phyloP scores from a whole-genome alignment of 2,113 vertebrate species.

The Eclectus roratus region DNA sequence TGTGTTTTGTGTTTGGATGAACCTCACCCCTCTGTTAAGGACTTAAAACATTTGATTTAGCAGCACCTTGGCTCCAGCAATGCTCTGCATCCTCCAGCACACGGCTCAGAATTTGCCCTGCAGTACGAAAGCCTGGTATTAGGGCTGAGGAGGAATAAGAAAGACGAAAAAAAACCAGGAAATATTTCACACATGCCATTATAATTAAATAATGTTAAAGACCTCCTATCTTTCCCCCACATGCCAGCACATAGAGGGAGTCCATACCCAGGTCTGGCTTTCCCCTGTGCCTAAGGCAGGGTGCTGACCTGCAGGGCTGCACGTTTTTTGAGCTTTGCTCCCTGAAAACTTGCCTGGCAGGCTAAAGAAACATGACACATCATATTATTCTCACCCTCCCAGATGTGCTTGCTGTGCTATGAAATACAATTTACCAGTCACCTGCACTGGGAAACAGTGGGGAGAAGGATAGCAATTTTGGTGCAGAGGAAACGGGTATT shows the following conservation, averaged over 20 bases:
- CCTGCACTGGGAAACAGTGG: neutral
- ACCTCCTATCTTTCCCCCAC: neutral
- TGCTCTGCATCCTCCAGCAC: neutral
- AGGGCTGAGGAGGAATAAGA: neutral
- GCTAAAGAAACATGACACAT: neutral
- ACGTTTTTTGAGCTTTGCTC: neutral
- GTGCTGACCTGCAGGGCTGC: neutral
- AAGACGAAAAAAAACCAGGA: rapidly evolving
- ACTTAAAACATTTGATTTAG: neutral
- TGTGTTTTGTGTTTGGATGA: neutral
- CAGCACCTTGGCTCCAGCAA: neutral
- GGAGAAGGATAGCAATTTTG: neutral
- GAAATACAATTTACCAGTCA: neutral
- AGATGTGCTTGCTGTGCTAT: neutral
- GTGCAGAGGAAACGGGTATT: neutral
- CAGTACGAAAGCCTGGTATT: rapidly evolving
- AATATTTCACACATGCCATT: neutral
- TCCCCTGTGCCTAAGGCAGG: neutral
- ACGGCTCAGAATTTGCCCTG: neutral
- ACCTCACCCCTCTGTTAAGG: neutral
- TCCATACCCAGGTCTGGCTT: neutral
- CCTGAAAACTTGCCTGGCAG: neutral
- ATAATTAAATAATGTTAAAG: neutral
- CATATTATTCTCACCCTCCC: neutral
- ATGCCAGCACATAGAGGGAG: neutral